phyloP scores from a whole-genome alignment of 64 coral and sea anemone species.

The Montipora sp. region DNA sequence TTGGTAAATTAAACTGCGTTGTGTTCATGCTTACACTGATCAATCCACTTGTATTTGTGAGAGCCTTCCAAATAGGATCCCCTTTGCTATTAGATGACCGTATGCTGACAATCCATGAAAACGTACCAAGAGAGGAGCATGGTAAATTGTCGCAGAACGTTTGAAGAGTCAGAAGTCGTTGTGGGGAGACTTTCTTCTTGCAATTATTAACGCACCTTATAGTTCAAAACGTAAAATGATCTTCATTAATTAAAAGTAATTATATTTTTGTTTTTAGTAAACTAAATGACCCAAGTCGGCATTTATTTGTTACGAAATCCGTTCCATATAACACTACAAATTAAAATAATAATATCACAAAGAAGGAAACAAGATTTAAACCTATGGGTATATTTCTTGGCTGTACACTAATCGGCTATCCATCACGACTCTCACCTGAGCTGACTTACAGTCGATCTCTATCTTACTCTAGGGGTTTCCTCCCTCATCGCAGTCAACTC shows the following conservation, averaged over 20 bases:
- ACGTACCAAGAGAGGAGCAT: background rate
- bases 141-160: background rate
- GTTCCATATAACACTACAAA: no score
- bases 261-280: no score
- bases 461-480: no score
- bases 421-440: no score
- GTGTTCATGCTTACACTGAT: background rate
- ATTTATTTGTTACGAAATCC: no score
- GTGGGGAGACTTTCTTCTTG: background rate
- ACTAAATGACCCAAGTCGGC: no score
- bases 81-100: background rate
- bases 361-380: no score
- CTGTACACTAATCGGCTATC: no score
- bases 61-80: background rate
- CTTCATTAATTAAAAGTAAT: background rate
- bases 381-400: no score
- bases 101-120: conserved; percentile 17
- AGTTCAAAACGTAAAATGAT: background rate
- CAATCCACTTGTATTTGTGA: conserved; percentile 11
- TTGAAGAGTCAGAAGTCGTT: background rate
- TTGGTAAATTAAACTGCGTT: conserved; percentile 24
- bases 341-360: no score
- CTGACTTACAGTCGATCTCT: no score
- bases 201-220: conserved; percentile 46
- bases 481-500: no score